These are phyloP conservation scores for Rapana venosa DNA, from an alignment of 2,888 invertebrate species.

Conservation along the genomic window DNA sequence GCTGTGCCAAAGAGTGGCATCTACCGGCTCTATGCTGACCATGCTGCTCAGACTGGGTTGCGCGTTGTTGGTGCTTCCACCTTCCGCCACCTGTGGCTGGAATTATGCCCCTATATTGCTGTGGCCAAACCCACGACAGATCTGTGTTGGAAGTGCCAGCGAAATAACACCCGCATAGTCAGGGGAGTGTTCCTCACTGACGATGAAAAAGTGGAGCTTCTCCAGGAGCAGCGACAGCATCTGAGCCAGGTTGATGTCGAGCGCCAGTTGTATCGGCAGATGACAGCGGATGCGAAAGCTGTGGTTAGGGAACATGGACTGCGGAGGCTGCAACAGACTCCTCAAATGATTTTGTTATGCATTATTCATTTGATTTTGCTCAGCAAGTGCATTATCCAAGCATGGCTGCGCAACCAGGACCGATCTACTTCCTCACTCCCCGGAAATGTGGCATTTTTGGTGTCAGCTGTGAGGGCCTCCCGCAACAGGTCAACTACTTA, in stretches of 20 bases:
- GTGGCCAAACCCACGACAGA: constrained; percentile 46
- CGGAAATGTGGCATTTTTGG: constrained; percentile 58
- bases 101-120: constrained; percentile 44
- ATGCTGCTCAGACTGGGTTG: background rate
- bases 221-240: constrained; percentile 11
- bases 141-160: constrained; percentile 50
- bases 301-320: background rate
- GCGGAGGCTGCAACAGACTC: background rate
- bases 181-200: constrained; percentile 27
- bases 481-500: constrained; percentile 50
- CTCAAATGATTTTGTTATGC: constrained; percentile 9
- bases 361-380: constrained; percentile 56
- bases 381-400: constrained; percentile 58
- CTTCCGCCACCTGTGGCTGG: constrained; percentile 37
- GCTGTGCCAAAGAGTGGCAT: background rate
- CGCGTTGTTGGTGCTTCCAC: background rate
- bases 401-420: constrained; percentile 60
- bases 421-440: constrained; percentile 58
- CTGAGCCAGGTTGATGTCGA: constrained; percentile 26
- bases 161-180: constrained; percentile 38
- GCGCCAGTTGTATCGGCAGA: constrained; percentile 4
- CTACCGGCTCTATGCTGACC: background rate
- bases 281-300: background rate
- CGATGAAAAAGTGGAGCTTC: background rate
- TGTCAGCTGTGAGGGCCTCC: constrained; percentile 50